Evolutionary conservation across 2,113 vertebrate species (phyloP).

Genomic region (Mesembrinibis cayennensis): DNA sequence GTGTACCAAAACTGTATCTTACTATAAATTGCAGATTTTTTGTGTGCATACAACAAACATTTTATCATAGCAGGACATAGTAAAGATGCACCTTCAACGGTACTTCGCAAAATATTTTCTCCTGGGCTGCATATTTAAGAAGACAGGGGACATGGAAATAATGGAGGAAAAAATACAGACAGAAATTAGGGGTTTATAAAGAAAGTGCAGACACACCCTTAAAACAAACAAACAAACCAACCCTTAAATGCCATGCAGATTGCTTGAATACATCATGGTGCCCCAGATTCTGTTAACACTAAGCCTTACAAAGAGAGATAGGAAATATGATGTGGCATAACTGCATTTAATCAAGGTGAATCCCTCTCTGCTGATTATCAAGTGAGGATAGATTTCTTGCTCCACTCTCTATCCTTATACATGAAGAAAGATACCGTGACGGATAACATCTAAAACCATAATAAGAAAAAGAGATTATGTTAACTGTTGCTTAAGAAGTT

Average conservation of each 20-base stretch:
- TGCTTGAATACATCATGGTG: neutral
- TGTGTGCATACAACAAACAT: neutral
- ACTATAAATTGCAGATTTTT: neutral
- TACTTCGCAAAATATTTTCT: neutral
- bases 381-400: slow-evolving; percentile 55
- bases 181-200: neutral
- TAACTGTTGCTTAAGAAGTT: slow-evolving; percentile 63
- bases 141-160: neutral
- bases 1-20: neutral
- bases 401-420: neutral
- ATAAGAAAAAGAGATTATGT: slow-evolving; percentile 63
- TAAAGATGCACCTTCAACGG: neutral
- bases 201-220: neutral
- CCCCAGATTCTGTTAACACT: neutral
- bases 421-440: slow-evolving; percentile 21
- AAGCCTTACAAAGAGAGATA: slow-evolving; percentile 33
- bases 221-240: neutral
- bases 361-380: slow-evolving; percentile 55
- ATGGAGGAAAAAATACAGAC: neutral
- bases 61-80: neutral
- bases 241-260: neutral
- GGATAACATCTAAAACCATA: slow-evolving; percentile 54
- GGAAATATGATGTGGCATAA: neutral
- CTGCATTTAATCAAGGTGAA: slow-evolving; percentile 65
- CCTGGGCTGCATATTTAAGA: neutral